Conservation (phyloP, 2,797 vertebrate species). For the Neoniphon sammara region DNA sequence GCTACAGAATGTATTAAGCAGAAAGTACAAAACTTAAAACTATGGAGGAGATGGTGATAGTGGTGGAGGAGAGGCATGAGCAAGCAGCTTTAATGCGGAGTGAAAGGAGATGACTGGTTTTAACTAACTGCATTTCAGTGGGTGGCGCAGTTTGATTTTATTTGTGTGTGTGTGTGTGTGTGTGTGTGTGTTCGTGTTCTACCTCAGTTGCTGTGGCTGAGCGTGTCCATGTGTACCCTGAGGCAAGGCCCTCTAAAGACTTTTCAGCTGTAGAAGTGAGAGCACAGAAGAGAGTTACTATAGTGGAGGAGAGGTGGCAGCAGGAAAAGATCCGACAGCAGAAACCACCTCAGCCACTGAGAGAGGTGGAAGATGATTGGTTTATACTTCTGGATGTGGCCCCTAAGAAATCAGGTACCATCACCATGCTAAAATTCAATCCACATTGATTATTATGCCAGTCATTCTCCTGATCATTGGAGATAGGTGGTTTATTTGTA, state of each 20-base stretch:
- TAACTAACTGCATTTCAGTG: conserved; percentile 1
- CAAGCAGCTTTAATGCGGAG: neutral
- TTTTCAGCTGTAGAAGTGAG: conserved; percentile 45
- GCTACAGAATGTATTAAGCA: neutral
- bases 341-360: conserved; percentile 38
- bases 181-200: conserved; percentile 41
- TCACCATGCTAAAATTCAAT: neutral
- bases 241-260: conserved; percentile 47
- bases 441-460: neutral
- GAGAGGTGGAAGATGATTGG: conserved; percentile 73
- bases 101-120: conserved; percentile 17
- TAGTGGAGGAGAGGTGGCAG: conserved; percentile 51
- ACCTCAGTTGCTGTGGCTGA: conserved; percentile 47
- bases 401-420: conserved; percentile 73
- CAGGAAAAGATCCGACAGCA: conserved; percentile 41
- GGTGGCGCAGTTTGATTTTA: neutral
- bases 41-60: neutral
- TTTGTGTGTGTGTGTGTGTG: conserved; percentile 39
- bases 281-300: conserved; percentile 45
- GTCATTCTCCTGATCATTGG: neutral
- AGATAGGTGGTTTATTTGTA: neutral
- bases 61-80: neutral
- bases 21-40: neutral
- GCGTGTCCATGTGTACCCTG: conserved; percentile 8
- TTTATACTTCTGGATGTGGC: conserved; percentile 65